Evolutionary conservation across 2,797 vertebrate species (phyloP).

Genomic region (Hapalemur alaotrensis): DNA sequence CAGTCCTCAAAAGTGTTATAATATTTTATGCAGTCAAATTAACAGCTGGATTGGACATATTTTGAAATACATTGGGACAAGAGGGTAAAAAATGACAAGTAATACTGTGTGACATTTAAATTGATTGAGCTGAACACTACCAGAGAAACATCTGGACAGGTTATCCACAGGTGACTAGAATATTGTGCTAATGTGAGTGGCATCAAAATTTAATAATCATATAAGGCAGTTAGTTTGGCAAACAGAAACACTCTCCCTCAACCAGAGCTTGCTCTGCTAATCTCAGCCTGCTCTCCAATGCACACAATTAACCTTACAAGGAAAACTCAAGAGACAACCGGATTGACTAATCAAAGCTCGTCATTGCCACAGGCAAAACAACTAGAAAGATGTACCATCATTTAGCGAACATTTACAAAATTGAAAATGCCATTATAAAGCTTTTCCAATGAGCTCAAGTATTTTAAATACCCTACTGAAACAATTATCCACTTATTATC

Average conservation of each 20-base stretch:
- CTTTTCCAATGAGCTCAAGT: background rate
- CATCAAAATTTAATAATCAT: conserved; percentile 43
- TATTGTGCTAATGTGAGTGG: conserved; percentile 32
- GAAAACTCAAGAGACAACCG: conserved; percentile 32
- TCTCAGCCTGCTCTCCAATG: background rate
- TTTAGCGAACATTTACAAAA: background rate
- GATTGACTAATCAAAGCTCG: conserved; percentile 24
- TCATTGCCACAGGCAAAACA: background rate
- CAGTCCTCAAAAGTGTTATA: conserved; percentile 41
- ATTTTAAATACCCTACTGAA: background rate
- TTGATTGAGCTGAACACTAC: conserved; percentile 36
- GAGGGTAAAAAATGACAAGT: conserved; percentile 29
- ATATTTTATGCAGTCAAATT: conserved; percentile 48
- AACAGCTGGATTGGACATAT: conserved; percentile 57
- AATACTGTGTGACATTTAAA: conserved; percentile 55
- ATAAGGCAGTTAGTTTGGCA: background rate
- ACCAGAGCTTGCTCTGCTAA: background rate
- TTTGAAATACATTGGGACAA: conserved; percentile 52
- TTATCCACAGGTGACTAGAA: conserved; percentile 50
- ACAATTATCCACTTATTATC: background rate
- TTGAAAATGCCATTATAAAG: background rate
- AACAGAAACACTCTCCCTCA: background rate
- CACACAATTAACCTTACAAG: conserved; percentile 55
- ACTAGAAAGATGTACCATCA: conserved; percentile 1
- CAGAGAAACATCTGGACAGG: conserved; percentile 64